Percentiles rank a stretch among this genome's conserved stretches.
Conservation (phyloP, 30 jellyfish, hydroid and myxozoan genomes). For the Catostylus mosaicus region DNA sequence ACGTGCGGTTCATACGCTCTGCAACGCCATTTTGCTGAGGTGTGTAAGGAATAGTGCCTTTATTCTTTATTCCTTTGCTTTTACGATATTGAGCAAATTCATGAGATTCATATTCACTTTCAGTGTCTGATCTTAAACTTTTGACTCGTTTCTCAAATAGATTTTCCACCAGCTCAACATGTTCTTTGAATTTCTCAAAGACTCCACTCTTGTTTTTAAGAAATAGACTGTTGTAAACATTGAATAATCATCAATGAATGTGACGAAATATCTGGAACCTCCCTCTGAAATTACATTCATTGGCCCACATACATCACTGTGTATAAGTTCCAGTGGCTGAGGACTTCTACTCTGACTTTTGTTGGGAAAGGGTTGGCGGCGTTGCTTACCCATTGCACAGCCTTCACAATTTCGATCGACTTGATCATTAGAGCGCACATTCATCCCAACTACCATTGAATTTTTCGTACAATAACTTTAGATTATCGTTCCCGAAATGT, state of each 20-base stretch:
- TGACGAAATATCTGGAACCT: conserved; percentile 24
- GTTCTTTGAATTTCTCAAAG: conserved; percentile 18
- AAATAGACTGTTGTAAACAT: neutral
- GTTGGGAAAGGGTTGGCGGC: neutral
- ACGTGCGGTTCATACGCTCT: conserved; percentile 23
- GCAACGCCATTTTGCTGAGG: conserved; percentile 65
- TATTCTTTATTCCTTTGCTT: conserved; percentile 12
- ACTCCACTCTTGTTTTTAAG: conserved; percentile 40
- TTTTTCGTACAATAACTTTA: conserved; percentile 19
- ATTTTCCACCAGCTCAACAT: conserved; percentile 20
- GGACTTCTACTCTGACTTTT: neutral
- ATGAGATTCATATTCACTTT: conserved; percentile 45
- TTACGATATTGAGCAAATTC: conserved; percentile 8
- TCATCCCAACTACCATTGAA: conserved; percentile 24
- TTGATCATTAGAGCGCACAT: neutral
- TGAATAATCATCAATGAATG: neutral
- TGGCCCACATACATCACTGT: conserved; percentile 51
- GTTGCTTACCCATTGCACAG: neutral
- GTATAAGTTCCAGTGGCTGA: conserved; percentile 21
- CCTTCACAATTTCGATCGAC: conserved; percentile 8
- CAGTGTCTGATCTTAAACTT: conserved; percentile 1
- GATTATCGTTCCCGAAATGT: conserved; percentile 42
- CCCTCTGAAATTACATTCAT: conserved; percentile 18
- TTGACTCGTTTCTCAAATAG: conserved; percentile 6
- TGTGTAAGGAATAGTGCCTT: conserved; percentile 28